Base-by-base conservation (phyloP, 1,140 invertebrate genomes). In the Calosoma granatense region DNA sequence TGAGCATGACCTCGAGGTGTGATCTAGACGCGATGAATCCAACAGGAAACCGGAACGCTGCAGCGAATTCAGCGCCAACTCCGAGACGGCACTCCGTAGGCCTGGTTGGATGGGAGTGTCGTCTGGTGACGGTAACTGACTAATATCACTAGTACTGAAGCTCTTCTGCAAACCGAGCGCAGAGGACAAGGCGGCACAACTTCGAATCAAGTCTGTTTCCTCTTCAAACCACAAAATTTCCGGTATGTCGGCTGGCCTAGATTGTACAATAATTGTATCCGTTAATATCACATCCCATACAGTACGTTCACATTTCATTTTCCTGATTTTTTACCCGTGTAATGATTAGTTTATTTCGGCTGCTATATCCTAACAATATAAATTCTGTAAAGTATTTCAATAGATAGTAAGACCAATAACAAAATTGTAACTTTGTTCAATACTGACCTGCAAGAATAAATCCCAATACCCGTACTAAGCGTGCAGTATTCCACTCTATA, bases 121-220 rank as follows among this genome's bases (percentile, higher is more conserved):
- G 4, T 47, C 41, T 0, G 76, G 77, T 36, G 72, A 76, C 0
- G 77, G 74, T 58, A 80, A 63, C 60, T 81, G 77, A 21, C 76
- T 78, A 14, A 90, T 85, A 64, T 90, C 88, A 26, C 81, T 83
- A 0, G 87, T 87, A 59, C 86, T 89, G 71, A 91, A 90, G 63
- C 86, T 89, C 63, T 87, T 85, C 39, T 87, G 85, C 1, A 90
- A 74, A 1, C 88, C 88, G 0, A 90, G 71, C n/a, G 84, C 86
- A 0, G 86, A 86, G 9, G 85, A 88, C 6, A 90, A 73, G 1
- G 81, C 83, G 0, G 85, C 87, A 62, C 87, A 90, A 59, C 85
- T 87, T 26, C 84, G 80, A 17, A 90, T 87, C 61, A 90, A 68
- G 61, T 90, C 87, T 20, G 81, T 85, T 70, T 86, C 84, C 63